A percentile compares a stretch with the other conserved stretches of the same genome.
Evolutionary conservation across 1,140 invertebrate genomes (phyloP).

Genomic region (Drosophila quadrilineata): DNA sequence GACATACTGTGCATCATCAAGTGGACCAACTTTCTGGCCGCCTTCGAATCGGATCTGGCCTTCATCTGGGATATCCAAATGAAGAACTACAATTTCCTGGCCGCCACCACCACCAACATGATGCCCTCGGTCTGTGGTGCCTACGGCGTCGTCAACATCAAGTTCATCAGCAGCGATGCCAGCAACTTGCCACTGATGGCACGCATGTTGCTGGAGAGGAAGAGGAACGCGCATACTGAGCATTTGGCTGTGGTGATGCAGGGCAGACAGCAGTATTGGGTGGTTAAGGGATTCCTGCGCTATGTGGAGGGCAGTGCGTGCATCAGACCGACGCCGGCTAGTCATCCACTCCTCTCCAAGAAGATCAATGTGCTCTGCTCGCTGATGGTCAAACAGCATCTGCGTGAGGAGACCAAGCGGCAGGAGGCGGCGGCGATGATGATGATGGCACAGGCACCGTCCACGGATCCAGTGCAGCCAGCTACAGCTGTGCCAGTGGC

Average conservation of each 20-base stretch:
- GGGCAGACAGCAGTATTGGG: slow-evolving; percentile 66
- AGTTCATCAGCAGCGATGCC: slow-evolving; percentile 39
- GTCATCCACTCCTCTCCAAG: slow-evolving; percentile 68
- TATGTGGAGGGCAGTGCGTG: slow-evolving; percentile 62
- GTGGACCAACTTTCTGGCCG: slow-evolving; percentile 71
- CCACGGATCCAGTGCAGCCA: not conserved
- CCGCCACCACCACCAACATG: slow-evolving; percentile 63
- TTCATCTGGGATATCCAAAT: slow-evolving; percentile 75
- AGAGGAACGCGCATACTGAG: slow-evolving; percentile 45
- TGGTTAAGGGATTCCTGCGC: slow-evolving; percentile 69
- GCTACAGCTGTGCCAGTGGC: not conserved
- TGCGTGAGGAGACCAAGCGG: slow-evolving; percentile 46
- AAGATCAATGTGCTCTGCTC: slow-evolving; percentile 75
- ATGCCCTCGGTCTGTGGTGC: slow-evolving; percentile 68
- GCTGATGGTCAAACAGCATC: slow-evolving; percentile 65
- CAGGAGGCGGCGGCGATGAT: not conserved
- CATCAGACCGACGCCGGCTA: slow-evolving; percentile 67
- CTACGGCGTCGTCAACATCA: slow-evolving; percentile 59
- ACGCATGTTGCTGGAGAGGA: slow-evolving; percentile 53
- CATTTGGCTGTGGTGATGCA: slow-evolving; percentile 74
- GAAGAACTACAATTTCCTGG: slow-evolving; percentile 52
- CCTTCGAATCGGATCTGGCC: slow-evolving; percentile 59
- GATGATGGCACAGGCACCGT: not conserved
- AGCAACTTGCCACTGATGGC: slow-evolving; percentile 52
- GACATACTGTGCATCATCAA: slow-evolving; percentile 75